Evolutionary conservation across 2,797 vertebrate species (phyloP), one percentile per base, ranked within the genome.

Genomic region (Myripristis murdjan): DNA sequence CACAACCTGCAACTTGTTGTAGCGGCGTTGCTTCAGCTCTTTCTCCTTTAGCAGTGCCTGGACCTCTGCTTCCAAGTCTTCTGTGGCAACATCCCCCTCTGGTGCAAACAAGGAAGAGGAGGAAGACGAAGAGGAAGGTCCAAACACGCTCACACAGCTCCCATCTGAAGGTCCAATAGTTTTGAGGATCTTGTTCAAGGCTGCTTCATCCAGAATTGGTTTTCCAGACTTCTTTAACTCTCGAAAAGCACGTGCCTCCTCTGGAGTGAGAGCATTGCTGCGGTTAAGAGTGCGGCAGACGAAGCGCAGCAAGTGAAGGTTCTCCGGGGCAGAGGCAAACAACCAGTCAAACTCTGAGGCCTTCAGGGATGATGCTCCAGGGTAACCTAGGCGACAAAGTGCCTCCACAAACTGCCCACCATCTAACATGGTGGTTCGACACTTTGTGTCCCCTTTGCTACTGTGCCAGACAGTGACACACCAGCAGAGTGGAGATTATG

Each of bases 281-380:
- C 87, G 93, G 64, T 87, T 96, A 76, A 97, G 73, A 37, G 84
- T 95, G 33, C 89, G 91, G 88, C 97, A 99, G 78, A 98, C 95
- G 87, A 97, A 97, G 8, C 94, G 93, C 81, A 98, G 78, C 81
- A 99, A 96, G 3, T 93, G 86, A 62, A 87, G 94, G 49, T 91
- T 94, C 79, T 97, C 96, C 0, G 73, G 92, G 20, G 92, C 82
- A 4, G 96, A 94, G 56, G 97, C 97, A 86, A 98, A 98, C 69
- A 98, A 91, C 97, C 98, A 99, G 84, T 99, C 98, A 73, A 99
- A 99, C 84, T 98, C 97, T 1, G 95, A 96, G 62, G 94, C 95
- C 81, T 95, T 95, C 47, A 98, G 93, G 8, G 81, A 82, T 46
- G 92, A 82, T 0, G 93, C 94, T 49, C 90, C 90, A 14, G 96